Conservation (phyloP, 2,113 vertebrate species). For the Baryphthengus martii region DNA sequence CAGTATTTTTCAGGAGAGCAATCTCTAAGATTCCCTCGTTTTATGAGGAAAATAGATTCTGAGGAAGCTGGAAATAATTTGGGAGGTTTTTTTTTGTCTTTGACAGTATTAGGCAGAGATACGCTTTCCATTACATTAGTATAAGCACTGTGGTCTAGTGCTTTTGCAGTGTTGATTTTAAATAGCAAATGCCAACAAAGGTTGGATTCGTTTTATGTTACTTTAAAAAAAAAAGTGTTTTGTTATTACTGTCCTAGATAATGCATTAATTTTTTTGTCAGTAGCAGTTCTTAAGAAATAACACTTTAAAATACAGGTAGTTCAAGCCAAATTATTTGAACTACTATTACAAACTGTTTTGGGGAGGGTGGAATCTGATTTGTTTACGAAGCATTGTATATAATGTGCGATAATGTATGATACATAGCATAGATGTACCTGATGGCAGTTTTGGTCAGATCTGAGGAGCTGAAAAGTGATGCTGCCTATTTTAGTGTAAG, state of each 20-base stretch:
- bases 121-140: background rate
- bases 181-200: background rate
- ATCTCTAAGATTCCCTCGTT: background rate
- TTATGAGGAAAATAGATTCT: background rate
- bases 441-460: background rate
- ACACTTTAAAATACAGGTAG: background rate
- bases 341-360: background rate
- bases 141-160: background rate
- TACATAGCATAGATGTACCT: background rate
- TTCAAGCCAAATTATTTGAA: background rate
- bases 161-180: background rate
- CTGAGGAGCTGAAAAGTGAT: background rate
- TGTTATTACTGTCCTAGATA: background rate
- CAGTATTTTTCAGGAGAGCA: background rate
- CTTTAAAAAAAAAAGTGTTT: background rate
- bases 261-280: background rate
- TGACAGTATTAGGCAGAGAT: background rate
- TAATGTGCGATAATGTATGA: background rate
- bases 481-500: background rate
- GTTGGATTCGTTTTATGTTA: background rate
- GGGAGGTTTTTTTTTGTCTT: background rate
- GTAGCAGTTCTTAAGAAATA: background rate
- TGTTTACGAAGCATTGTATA: background rate
- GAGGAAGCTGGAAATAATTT: background rate
- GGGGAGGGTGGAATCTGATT: background rate